Evolutionary conservation across 1,140 invertebrate species (phyloP), one percentile per base, ranked within the genome.

Genomic region (Drosophila nebulosa): DNA sequence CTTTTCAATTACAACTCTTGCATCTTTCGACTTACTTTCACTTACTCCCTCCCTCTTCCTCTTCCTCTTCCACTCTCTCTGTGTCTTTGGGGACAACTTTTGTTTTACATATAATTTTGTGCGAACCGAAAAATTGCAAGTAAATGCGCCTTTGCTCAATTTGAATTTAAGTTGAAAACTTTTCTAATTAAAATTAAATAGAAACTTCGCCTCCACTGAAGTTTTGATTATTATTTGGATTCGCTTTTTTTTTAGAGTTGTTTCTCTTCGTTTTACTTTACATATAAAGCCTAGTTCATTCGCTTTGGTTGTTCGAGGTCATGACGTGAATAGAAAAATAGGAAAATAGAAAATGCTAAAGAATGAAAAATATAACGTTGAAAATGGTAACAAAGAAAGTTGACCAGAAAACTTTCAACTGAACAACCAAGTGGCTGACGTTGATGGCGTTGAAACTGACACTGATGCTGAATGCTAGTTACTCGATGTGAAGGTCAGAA

Each of bases 151-250:
- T 56, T 62, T 55, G 68, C 74, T 66, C 77, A 85, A 86, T 69
- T 80, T 81, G 59, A 81, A 81, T 74, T 78, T 78, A 85, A 86
- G 78, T 85, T 74, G 70, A 69, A 85, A 85, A 85, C 78, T 85
- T 85, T 85, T 85, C 83, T 85, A 85, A 85, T 85, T 85, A 85
- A 85, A 85, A 88, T 88, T 86, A 75, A 88, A 85, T 88, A 88
- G 74, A 88, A 81, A 88, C 64, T 78, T 88, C 55, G 62, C 35
- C 71, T 77, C 12, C 51, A 55, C 16, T 75, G 69, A 88, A 81
- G 78, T 86, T 86, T 81, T 81, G 81, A 85, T 85, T 85, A 86
- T 80, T 78, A 88, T 81, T 88, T 81, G 69, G 61, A 78, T 63
- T 88, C 53, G 51, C 30, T 55, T 30, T 32, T 81, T 72, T 65